phyloP scores from a whole-genome alignment of 2,797 vertebrate species.

The Distichodus sexfasciatus region DNA sequence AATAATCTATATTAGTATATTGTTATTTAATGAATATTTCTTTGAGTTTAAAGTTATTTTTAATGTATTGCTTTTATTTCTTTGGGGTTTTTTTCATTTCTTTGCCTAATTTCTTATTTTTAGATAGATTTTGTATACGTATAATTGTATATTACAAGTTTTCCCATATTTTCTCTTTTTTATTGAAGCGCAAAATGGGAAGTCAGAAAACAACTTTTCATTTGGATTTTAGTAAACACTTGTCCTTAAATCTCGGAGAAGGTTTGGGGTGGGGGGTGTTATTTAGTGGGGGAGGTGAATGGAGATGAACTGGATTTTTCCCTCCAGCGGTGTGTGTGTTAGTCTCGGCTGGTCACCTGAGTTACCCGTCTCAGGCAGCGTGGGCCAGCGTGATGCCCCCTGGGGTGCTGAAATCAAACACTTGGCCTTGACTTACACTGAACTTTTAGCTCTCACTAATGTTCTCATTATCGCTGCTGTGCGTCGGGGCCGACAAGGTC shows the following conservation, averaged over 20 bases:
- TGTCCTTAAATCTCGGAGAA: conserved; percentile 47
- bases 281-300: conserved; percentile 14
- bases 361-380: conserved; percentile 42
- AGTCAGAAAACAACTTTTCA: conserved; percentile 60
- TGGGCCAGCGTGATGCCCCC: conserved; percentile 46
- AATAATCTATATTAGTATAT: too few relatives aligned
- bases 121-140: too few relatives aligned
- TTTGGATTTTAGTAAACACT: too few relatives aligned
- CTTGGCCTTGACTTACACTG: conserved; percentile 33
- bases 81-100: too few relatives aligned
- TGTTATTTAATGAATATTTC: too few relatives aligned
- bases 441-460: conserved; percentile 21
- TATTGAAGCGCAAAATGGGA: too few relatives aligned
- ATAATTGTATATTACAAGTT: too few relatives aligned
- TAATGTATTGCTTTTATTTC: too few relatives aligned
- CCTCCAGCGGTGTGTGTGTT: conserved; percentile 43
- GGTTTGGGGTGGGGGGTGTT: conserved; percentile 26
- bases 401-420: conserved; percentile 47
- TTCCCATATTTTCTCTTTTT: too few relatives aligned
- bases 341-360: conserved; percentile 33
- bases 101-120: too few relatives aligned
- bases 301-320: conserved; percentile 51
- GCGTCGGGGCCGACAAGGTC: conserved; percentile 5
- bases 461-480: conserved; percentile 20
- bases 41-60: too few relatives aligned